Conservation (phyloP, 2,113 vertebrate genomes). For the Rhineura floridana region DNA sequence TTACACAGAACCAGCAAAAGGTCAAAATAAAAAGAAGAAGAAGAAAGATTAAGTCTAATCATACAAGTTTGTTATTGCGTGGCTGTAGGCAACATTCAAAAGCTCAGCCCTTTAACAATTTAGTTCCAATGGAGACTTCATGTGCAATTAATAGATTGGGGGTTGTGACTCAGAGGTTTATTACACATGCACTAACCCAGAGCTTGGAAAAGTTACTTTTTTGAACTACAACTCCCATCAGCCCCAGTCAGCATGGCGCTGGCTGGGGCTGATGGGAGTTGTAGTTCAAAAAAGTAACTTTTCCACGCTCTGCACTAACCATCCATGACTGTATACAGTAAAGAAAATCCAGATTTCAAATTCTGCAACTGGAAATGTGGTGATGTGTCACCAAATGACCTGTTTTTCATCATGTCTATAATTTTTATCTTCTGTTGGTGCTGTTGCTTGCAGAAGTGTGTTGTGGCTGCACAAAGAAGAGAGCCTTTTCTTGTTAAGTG, state of each 20-base stretch:
- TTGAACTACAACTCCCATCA: too few relatives aligned
- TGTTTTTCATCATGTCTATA: neutral
- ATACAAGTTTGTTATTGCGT: neutral
- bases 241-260: too few relatives aligned
- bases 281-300: too few relatives aligned
- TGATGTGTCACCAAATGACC: neutral
- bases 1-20: neutral
- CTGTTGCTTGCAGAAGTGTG: too few relatives aligned
- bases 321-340: neutral
- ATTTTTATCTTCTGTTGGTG: too few relatives aligned
- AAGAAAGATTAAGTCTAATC: neutral
- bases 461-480: too few relatives aligned
- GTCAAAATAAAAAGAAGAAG: neutral
- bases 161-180: neutral
- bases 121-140: neutral
- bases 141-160: neutral
- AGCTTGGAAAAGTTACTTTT: too few relatives aligned
- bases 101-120: neutral
- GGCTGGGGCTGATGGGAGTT: too few relatives aligned
- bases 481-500: neutral
- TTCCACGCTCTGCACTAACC: too few relatives aligned
- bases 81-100: conserved; percentile 4
- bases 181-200: neutral
- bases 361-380: neutral
- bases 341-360: neutral